Evolutionary conservation across 2,888 invertebrate genomes (phyloP).

Genomic region (Zhuqinia jingwanae): DNA sequence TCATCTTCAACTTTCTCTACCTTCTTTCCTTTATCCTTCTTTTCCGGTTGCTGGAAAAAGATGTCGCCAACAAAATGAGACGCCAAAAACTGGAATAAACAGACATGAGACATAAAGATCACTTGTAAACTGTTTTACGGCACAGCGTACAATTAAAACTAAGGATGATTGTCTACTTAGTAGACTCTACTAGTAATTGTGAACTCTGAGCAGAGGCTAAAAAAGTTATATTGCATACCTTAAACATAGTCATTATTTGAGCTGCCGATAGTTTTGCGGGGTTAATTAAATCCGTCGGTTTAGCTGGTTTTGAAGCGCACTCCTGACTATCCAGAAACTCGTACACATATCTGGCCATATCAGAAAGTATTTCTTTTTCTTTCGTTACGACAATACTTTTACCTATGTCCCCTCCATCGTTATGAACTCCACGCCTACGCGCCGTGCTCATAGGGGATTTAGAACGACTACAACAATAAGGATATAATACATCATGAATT

Average conservation of each 20-base stretch:
- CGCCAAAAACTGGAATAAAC: conserved; percentile 44
- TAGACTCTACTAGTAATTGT: too few species aligned
- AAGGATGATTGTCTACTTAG: too few species aligned
- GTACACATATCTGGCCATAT: conserved; percentile 33
- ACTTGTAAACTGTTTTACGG: too few species aligned
- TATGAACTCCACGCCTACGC: conserved; percentile 6
- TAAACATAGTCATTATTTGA: conserved; percentile 32
- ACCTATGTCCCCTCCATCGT: conserved; percentile 3
- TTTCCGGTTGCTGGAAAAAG: not conserved
- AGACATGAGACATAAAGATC: too few species aligned
- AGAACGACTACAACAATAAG: conserved; percentile 27
- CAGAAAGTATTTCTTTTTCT: conserved; percentile 1
- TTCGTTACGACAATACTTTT: conserved; percentile 21
- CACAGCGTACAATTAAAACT: too few species aligned
- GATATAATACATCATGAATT: too few species aligned
- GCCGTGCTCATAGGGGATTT: conserved; percentile 46
- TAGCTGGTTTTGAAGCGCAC: conserved; percentile 12
- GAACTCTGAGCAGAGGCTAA: too few species aligned
- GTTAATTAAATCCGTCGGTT: conserved; percentile 11
- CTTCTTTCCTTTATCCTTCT: too few species aligned
- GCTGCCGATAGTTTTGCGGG: not conserved
- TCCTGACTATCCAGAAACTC: conserved; percentile 9
- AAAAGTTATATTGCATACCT: too few species aligned
- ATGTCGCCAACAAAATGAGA: conserved; percentile 38
- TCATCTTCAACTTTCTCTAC: conserved; percentile 28